Base-by-base conservation (phyloP, 2,888 invertebrate species). In the Noctua comes region DNA sequence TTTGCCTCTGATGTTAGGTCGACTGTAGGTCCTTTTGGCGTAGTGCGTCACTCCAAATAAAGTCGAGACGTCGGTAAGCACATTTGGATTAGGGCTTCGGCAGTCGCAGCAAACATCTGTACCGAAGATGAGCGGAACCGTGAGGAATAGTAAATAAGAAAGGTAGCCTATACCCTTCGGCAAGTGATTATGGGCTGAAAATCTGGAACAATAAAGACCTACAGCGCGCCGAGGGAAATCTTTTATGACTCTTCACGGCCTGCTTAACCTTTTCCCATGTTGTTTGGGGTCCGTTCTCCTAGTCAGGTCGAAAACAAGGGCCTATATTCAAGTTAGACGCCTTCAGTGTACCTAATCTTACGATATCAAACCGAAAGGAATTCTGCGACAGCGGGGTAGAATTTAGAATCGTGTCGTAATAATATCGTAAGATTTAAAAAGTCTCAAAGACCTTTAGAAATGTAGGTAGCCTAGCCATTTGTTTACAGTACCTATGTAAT, bases 381-480 rank as follows among this genome's bases (percentile, higher is more conserved):
- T 24, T 43, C 1, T n/a, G 59, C 10, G 21, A 21, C 11, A 43
- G 0, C 7, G 18, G 2, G n/a, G 48, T 43, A 18, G 16, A 43
- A 69, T 24, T 27, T 36, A 4, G 27, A 36, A 5, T 80, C 48
- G 31, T 65, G 7, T 68, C 68, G 70, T 54, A 40, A 62, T 11
- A 31, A 36, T 48, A 57, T 77, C 83, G 77, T 43, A 27, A 2
- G 31, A 1, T 66, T 0, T 73, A 73, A 83, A 83, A n/a, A 1
- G 11, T 16, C 16, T 46, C 24, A 36, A 51, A 59, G 27, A 54
- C 69, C 84, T 82, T 66, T 51, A 69, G 59, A 78, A 78, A 70
- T 59, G 69, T 69, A 78, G 69, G 83, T 69, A 65, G 65, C 69
- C 73, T 83, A 82, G n/a, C 69, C n/a, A 54, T 78, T 73, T 73